Evolutionary conservation across 1,140 invertebrate genomes (phyloP).

Genomic region (Drosophila lacertosa): DNA sequence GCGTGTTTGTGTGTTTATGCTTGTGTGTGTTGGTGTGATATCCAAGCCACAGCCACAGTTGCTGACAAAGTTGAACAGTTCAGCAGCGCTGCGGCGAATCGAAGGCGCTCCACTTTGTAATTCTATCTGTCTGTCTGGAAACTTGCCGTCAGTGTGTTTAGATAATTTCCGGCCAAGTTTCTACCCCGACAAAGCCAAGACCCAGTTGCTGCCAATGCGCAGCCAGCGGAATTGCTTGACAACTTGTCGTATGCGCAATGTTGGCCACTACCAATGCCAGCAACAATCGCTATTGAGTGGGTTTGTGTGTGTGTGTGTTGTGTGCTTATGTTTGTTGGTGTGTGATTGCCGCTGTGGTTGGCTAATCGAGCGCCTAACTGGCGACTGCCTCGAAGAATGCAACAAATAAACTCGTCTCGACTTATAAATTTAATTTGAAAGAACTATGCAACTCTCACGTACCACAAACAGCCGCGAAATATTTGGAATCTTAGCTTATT

Average conservation of each 20-base stretch:
- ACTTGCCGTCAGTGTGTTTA: slow-evolving; percentile 56
- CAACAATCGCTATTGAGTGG: slow-evolving; percentile 57
- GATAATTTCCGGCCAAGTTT: slow-evolving; percentile 79
- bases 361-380: slow-evolving; percentile 64
- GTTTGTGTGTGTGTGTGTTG: slow-evolving; percentile 23
- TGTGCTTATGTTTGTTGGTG: slow-evolving; percentile 25
- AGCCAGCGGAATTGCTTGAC: slow-evolving; percentile 53
- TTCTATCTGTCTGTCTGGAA: slow-evolving; percentile 16
- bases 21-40: slow-evolving; percentile 25
- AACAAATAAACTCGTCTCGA: slow-evolving; percentile 40
- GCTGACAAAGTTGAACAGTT: slow-evolving; percentile 76
- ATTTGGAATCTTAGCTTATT: slow-evolving; percentile 33
- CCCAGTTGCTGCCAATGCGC: slow-evolving; percentile 64
- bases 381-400: slow-evolving; percentile 29
- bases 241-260: slow-evolving; percentile 76
- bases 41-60: slow-evolving; percentile 33
- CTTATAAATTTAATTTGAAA: slow-evolving; percentile 24
- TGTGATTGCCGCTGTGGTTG: slow-evolving; percentile 63
- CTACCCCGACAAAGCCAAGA: slow-evolving; percentile 65
- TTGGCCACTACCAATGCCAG: slow-evolving; percentile 62
- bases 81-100: slow-evolving; percentile 70
- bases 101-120: slow-evolving; percentile 39
- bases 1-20: slow-evolving; percentile 25
- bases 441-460: slow-evolving; percentile 56
- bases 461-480: slow-evolving; percentile 67